Conservation (phyloP, 2,797 vertebrate species). For the Poecilia wingei region DNA sequence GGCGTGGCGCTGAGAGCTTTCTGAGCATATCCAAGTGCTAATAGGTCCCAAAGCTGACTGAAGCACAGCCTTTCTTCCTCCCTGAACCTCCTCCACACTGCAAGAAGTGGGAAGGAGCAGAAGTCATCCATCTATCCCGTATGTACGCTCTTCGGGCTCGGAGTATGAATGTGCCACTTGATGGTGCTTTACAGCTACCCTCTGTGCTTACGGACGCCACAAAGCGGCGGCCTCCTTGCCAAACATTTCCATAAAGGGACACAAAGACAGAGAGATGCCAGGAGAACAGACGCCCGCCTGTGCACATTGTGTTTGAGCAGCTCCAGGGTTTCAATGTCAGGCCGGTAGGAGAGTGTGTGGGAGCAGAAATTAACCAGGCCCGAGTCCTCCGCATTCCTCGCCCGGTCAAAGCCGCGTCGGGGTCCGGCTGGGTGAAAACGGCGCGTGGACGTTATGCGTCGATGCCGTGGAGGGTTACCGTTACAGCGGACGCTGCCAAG, state of each 20-base stretch:
- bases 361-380: conserved; percentile 72
- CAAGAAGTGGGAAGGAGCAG: conserved; percentile 74
- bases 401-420: conserved; percentile 53
- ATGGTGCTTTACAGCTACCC: conserved; percentile 77
- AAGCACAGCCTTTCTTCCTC: conserved; percentile 71
- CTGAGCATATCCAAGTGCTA: conserved; percentile 81
- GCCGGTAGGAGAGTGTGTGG: conserved; percentile 57
- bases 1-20: conserved; percentile 71
- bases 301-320: conserved; percentile 65
- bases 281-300: conserved; percentile 70
- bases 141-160: conserved; percentile 45
- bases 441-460: conserved; percentile 62
- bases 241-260: conserved; percentile 77
- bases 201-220: conserved; percentile 63
- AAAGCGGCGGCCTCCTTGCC: conserved; percentile 64
- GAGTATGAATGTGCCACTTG: conserved; percentile 76
- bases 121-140: conserved; percentile 69
- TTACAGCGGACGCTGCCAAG: conserved; percentile 69
- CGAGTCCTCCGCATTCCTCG: conserved; percentile 62
- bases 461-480: conserved; percentile 66
- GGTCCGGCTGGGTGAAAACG: conserved; percentile 55
- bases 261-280: conserved; percentile 68
- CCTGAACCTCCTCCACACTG: conserved; percentile 79
- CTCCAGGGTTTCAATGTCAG: conserved; percentile 64
- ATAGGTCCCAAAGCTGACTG: conserved; percentile 79